Conservation (phyloP, 2,113 vertebrate genomes). For the human region DNA sequence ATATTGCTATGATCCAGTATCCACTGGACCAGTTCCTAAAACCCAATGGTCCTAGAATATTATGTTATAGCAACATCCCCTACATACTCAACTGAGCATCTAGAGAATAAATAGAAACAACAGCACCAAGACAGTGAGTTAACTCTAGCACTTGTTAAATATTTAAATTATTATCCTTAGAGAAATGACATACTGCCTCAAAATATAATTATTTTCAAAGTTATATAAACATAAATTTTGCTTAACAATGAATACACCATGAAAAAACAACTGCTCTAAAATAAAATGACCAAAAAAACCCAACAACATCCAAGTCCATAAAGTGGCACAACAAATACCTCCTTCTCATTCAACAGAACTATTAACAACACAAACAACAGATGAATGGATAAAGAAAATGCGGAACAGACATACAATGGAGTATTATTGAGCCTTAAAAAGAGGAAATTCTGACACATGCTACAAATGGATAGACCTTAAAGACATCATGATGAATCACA, state of each 20-base stretch:
- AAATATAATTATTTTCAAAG: not conserved
- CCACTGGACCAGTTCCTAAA: not conserved
- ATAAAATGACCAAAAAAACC: not conserved
- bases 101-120: conserved; percentile 10
- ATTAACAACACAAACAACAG: not conserved
- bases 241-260: not conserved
- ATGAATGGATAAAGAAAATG: not conserved
- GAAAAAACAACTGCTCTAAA: conserved; percentile 3
- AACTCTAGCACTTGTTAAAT: not conserved
- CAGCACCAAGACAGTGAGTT: not conserved
- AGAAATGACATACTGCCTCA: not conserved
- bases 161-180: not conserved
- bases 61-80: not conserved
- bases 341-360: not conserved
- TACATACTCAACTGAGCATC: not conserved
- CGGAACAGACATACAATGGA: not conserved
- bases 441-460: not conserved
- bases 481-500: not conserved
- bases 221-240: conserved; percentile 41
- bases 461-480: not conserved
- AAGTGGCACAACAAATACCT: not conserved
- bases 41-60: not conserved
- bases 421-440: not conserved
- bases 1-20: not conserved
- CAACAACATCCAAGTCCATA: not conserved